phyloP scores from a whole-genome alignment of 2,888 invertebrate genomes.

The Pandemis heparana region DNA sequence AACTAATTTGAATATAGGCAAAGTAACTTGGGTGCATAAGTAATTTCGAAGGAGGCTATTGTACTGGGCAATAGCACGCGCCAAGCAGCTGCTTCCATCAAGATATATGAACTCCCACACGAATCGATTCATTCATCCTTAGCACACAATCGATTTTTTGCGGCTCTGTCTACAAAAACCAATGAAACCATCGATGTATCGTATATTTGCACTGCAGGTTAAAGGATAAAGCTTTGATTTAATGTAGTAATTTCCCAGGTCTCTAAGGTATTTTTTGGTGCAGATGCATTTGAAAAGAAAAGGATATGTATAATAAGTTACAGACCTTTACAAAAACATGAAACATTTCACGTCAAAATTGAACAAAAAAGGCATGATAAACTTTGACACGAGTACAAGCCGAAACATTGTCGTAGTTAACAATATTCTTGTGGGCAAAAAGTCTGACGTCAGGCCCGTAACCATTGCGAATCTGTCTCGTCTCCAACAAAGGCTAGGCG shows the following conservation, averaged over 20 bases:
- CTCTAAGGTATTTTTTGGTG: background rate
- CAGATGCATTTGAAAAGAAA: background rate
- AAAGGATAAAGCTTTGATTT: background rate
- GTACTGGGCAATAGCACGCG: conserved; percentile 50
- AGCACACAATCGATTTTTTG: conserved; percentile 52
- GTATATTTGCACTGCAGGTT: conserved; percentile 18
- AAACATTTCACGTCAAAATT: conserved; percentile 42
- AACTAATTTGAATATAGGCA: conserved; percentile 65
- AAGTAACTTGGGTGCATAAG: conserved; percentile 61
- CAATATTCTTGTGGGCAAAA: conserved; percentile 56
- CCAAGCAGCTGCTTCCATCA: conserved; percentile 41
- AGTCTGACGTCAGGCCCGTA: conserved; percentile 50
- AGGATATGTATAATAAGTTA: background rate
- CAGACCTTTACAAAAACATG: background rate
- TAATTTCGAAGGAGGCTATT: conserved; percentile 55
- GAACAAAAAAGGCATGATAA: conserved; percentile 62
- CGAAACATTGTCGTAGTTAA: conserved; percentile 58
- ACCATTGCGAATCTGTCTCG: conserved; percentile 72
- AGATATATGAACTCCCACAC: conserved; percentile 56
- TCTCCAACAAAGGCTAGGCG: conserved; percentile 65
- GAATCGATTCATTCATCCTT: conserved; percentile 55
- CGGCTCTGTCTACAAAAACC: conserved; percentile 34
- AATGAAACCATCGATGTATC: conserved; percentile 21
- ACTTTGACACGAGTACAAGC: conserved; percentile 74
- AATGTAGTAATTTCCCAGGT: background rate